Evolutionary conservation across 2,113 vertebrate species (phyloP).

Genomic region (Hemiprocne comata): DNA sequence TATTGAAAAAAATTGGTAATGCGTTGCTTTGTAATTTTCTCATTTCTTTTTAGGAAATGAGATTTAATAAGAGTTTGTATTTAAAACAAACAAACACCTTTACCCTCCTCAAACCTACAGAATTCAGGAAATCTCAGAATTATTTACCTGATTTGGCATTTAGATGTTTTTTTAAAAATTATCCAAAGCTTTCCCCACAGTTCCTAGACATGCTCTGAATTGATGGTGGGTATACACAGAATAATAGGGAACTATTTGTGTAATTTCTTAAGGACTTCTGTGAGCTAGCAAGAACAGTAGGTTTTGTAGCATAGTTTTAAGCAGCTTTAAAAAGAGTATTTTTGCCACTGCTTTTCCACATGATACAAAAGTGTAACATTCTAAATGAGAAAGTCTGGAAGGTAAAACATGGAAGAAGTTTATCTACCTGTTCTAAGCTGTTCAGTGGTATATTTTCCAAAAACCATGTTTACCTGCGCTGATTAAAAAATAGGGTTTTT

Average conservation of each 20-base stretch:
- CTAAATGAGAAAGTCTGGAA: neutral
- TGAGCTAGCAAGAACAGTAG: neutral
- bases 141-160: neutral
- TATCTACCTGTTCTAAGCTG: neutral
- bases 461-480: neutral
- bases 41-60: neutral
- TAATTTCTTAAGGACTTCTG: neutral
- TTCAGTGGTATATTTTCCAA: neutral
- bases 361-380: neutral
- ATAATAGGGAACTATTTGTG: neutral
- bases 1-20: neutral
- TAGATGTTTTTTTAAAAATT: neutral
- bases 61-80: neutral
- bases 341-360: neutral
- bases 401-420: neutral
- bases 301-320: neutral
- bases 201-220: neutral
- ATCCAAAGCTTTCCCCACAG: neutral
- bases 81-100: neutral
- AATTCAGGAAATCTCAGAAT: neutral
- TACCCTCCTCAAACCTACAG: neutral
- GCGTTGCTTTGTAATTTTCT: neutral
- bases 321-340: neutral
- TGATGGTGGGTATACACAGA: neutral
- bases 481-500: neutral